phyloP scores from a whole-genome alignment of 1,140 invertebrate species.

The Drosophila fuyamai region DNA sequence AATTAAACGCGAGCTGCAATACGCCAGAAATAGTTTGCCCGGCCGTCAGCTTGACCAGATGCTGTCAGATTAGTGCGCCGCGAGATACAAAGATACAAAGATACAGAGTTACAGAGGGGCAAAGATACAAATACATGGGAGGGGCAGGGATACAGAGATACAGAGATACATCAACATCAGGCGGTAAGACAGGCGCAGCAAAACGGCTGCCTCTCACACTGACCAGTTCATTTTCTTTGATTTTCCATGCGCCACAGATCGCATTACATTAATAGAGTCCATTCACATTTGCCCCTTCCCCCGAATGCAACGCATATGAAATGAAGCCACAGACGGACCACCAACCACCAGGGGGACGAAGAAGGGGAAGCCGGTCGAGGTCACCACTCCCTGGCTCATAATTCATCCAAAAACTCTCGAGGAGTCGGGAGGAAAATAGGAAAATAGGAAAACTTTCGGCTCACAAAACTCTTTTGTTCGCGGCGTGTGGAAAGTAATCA shows the following conservation, averaged over 20 bases:
- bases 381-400: conserved; percentile 67
- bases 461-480: conserved; percentile 60
- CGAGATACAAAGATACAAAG: conserved; percentile 14
- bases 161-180: conserved; percentile 55
- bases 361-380: conserved; percentile 28
- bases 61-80: conserved; percentile 43
- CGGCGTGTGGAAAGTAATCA: conserved; percentile 17
- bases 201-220: conserved; percentile 22
- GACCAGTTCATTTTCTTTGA: conserved; percentile 56
- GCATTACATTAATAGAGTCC: conserved; percentile 72
- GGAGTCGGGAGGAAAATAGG: not conserved
- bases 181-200: conserved; percentile 33
- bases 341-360: conserved; percentile 32
- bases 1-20: conserved; percentile 57
- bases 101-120: not conserved
- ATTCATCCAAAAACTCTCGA: conserved; percentile 50
- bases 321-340: conserved; percentile 39
- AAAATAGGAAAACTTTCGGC: conserved; percentile 46
- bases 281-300: conserved; percentile 34
- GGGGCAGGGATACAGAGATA: conserved; percentile 11
- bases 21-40: conserved; percentile 63
- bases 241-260: conserved; percentile 67
- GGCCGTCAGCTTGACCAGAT: conserved; percentile 54
- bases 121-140: conserved; percentile 11
- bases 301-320: conserved; percentile 37